Conservation (phyloP, 2,888 invertebrate genomes). For the Dinocampus coccinellae region DNA sequence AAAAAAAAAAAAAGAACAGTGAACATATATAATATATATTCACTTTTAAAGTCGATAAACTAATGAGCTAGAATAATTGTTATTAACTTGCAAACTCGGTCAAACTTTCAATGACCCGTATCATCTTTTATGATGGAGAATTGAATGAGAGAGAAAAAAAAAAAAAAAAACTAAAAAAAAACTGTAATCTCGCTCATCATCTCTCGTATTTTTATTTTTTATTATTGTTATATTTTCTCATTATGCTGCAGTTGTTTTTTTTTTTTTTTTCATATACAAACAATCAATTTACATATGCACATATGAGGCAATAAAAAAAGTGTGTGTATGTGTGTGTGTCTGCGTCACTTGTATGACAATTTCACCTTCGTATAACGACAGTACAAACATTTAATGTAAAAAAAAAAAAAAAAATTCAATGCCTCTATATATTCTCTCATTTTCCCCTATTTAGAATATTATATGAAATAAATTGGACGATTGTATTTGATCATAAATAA, state of each 20-base stretch:
- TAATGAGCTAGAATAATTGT: slow-evolving; percentile 24
- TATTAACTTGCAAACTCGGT: neutral
- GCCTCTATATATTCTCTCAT: too few species aligned
- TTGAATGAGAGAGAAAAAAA: too few species aligned
- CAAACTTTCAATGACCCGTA: neutral
- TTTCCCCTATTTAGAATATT: too few species aligned
- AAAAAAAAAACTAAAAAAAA: neutral
- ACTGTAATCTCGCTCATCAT: slow-evolving; percentile 19
- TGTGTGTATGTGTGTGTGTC: too few species aligned
- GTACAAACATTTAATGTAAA: too few species aligned
- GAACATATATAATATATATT: neutral
- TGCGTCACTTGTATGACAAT: too few species aligned
- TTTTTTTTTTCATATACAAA: slow-evolving; percentile 8
- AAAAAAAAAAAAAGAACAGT: neutral
- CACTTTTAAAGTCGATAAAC: neutral
- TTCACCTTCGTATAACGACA: too few species aligned
- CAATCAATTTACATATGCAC: slow-evolving; percentile 43
- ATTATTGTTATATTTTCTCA: neutral
- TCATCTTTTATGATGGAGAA: neutral
- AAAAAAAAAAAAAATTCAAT: too few species aligned
- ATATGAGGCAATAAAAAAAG: too few species aligned
- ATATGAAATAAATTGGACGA: too few species aligned
- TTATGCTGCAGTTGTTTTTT: neutral
- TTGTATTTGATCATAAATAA: too few species aligned
- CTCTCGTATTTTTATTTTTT: neutral